A percentile compares a stretch with the other conserved stretches of the same genome.
phyloP scores from a whole-genome alignment of 2,888 invertebrate genomes.

The Adineta ricciae region DNA sequence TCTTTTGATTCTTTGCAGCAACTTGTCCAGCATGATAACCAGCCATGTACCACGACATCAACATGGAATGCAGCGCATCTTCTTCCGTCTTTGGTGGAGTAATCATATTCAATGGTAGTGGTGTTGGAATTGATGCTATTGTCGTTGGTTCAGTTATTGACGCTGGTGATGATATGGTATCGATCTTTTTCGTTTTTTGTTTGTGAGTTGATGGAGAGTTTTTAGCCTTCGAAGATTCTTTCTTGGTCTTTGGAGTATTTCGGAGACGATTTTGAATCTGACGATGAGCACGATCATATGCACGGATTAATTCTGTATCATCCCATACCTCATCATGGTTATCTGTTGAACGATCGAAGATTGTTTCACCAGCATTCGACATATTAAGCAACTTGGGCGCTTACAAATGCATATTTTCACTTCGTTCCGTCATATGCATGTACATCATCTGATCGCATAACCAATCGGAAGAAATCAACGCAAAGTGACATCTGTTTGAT shows the following conservation, averaged over 20 bases:
- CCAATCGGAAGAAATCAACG: no score
- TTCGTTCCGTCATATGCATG: no score
- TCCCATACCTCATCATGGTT: not conserved
- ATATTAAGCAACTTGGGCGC: not conserved
- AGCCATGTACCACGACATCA: conserved; percentile 2
- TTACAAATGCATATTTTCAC: no score
- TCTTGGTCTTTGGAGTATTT: not conserved
- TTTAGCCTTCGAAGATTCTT: not conserved
- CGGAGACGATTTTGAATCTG: not conserved
- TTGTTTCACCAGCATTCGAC: not conserved
- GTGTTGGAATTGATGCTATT: not conserved
- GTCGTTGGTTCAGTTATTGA: no score
- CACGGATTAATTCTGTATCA: conserved; percentile 3
- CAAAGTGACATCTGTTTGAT: no score
- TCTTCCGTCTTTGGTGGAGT: not conserved
- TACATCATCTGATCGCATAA: no score
- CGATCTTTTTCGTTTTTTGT: not conserved
- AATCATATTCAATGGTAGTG: not conserved
- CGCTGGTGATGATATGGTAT: no score
- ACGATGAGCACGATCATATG: not conserved
- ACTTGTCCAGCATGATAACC: conserved; percentile 7
- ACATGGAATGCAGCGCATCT: not conserved
- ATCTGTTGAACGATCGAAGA: not conserved
- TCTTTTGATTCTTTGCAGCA: not conserved
- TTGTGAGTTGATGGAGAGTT: not conserved